Conservation (phyloP, 1,140 invertebrate genomes). For the Sipha flava region DNA sequence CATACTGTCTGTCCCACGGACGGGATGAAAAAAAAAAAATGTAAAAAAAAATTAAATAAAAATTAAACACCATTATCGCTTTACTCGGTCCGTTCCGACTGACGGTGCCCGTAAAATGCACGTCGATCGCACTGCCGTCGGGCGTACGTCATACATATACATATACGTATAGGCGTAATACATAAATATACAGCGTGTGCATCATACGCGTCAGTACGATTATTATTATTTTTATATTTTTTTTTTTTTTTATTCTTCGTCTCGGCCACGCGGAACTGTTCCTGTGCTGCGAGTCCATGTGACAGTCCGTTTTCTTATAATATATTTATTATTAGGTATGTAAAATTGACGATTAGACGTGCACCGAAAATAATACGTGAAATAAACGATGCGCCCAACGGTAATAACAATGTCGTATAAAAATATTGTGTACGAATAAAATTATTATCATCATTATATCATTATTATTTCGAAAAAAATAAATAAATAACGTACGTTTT, state of each 20-base stretch:
- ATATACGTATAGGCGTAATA: neutral
- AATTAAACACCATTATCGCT: constrained; percentile 6
- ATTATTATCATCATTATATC: too few species aligned
- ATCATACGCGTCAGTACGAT: too few species aligned
- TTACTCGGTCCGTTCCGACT: constrained; percentile 28
- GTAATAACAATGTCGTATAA: neutral
- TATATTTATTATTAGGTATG: neutral
- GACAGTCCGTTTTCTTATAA: neutral
- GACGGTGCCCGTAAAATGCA: constrained; percentile 5
- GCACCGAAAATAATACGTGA: neutral
- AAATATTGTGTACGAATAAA: too few species aligned
- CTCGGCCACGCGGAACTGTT: neutral
- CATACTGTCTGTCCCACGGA: neutral
- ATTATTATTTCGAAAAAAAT: neutral
- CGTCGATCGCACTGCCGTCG: neutral
- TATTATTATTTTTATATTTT: too few species aligned
- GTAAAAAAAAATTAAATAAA: neutral
- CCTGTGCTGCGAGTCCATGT: neutral
- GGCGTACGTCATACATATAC: too few species aligned
- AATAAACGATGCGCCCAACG: neutral
- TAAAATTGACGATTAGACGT: constrained; percentile 5
- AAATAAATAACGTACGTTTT: neutral
- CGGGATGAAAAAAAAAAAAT: neutral
- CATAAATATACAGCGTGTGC: too few species aligned
- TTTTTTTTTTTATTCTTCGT: neutral